Percentiles rank a stretch among this genome's conserved stretches.
Conservation (phyloP, 2,888 invertebrate species). For the Pherbina coryleti region DNA sequence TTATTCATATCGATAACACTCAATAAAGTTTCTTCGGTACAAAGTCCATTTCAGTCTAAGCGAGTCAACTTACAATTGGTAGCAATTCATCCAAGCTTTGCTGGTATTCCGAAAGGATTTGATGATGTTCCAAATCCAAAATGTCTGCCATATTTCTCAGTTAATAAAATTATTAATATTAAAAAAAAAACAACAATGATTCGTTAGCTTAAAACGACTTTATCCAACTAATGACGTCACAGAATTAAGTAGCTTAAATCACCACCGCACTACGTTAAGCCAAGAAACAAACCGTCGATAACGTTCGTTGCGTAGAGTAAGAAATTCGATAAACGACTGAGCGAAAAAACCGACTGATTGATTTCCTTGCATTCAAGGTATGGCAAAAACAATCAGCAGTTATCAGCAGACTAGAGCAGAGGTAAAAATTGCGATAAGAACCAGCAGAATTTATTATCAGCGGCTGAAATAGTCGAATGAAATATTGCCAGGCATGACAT, state of each 20-base stretch:
- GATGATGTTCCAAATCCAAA: slow-evolving; percentile 60
- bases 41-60: neutral
- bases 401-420: slow-evolving; percentile 9
- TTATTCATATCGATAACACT: neutral
- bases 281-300: neutral
- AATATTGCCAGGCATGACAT: neutral
- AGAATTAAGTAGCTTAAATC: neutral
- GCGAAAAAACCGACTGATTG: slow-evolving; percentile 13
- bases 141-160: slow-evolving; percentile 62
- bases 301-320: slow-evolving; percentile 19
- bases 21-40: neutral
- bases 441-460: slow-evolving; percentile 9
- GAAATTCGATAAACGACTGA: slow-evolving; percentile 28
- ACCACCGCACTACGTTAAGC: slow-evolving; percentile 6
- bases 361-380: slow-evolving; percentile 17
- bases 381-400: neutral
- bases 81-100: slow-evolving; percentile 61
- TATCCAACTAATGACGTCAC: slow-evolving; percentile 17
- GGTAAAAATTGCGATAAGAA: slow-evolving; percentile 1
- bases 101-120: slow-evolving; percentile 62
- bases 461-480: neutral
- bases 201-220: neutral
- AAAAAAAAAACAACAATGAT: neutral
- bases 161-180: neutral
- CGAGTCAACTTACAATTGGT: slow-evolving; percentile 60